phyloP scores from a whole-genome alignment of 2,888 invertebrate genomes.

The Sericinus montela region DNA sequence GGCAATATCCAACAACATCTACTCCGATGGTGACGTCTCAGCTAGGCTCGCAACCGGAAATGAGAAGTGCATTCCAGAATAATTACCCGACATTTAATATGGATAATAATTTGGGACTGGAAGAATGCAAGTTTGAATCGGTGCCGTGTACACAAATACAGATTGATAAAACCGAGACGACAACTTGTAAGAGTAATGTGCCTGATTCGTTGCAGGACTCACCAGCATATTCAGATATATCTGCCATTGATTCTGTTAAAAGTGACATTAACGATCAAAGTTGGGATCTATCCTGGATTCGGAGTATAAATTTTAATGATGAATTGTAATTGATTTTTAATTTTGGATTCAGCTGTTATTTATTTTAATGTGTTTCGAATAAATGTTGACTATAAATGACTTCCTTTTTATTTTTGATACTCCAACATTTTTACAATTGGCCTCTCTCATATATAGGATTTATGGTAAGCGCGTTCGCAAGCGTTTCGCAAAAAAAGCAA shows the following conservation, averaged over 20 bases:
- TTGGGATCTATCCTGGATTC: conserved; percentile 58
- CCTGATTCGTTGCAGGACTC: conserved; percentile 24
- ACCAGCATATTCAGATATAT: conserved; percentile 23
- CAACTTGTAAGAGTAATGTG: conserved; percentile 25
- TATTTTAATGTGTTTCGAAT: too few relatives aligned
- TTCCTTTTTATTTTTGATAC: too few relatives aligned
- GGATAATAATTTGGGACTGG: conserved; percentile 21
- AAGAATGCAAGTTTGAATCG: conserved; percentile 29
- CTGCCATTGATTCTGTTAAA: conserved; percentile 22
- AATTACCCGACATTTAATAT: conserved; percentile 30
- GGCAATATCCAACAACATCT: conserved; percentile 35
- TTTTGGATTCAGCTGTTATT: too few relatives aligned
- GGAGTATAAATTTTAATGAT: conserved; percentile 41
- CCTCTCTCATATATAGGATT: too few relatives aligned
- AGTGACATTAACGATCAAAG: conserved; percentile 31
- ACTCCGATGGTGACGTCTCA: conserved; percentile 25
- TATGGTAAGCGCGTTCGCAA: too few relatives aligned
- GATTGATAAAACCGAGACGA: conserved; percentile 20
- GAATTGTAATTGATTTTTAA: conserved; percentile 25
- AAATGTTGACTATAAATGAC: too few relatives aligned
- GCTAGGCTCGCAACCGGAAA: conserved; percentile 22
- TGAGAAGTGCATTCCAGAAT: conserved; percentile 23
- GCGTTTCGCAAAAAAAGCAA: too few relatives aligned
- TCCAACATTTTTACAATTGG: too few relatives aligned
- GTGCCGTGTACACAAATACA: conserved; percentile 19